Percentiles rank a stretch among this genome's conserved stretches.
Conservation (phyloP, 2,113 vertebrate species). For the Crotalus viridis region DNA sequence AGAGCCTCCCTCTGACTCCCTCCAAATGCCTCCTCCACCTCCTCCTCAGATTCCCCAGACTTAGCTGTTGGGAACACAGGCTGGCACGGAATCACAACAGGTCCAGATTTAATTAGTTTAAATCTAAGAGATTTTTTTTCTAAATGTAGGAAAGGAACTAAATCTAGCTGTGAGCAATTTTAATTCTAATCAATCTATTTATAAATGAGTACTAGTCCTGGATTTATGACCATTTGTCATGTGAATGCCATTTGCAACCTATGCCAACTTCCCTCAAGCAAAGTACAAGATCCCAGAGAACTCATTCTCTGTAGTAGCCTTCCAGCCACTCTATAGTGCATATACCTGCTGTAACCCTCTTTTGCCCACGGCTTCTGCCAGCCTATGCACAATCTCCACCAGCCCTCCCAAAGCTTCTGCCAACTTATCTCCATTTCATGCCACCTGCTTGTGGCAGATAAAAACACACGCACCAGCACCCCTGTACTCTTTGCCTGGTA, state of each 20-base stretch:
- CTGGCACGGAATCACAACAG: too few species aligned
- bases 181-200: not conserved
- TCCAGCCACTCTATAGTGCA: not conserved
- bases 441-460: too few species aligned
- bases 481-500: not conserved
- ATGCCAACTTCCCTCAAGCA: not conserved
- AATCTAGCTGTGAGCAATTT: not conserved
- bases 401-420: too few species aligned
- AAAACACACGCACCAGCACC: too few species aligned
- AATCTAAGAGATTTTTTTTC: not conserved
- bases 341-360: too few species aligned
- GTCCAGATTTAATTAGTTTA: not conserved
- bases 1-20: too few species aligned
- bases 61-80: too few species aligned
- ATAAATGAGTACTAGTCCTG: not conserved
- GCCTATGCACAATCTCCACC: too few species aligned
- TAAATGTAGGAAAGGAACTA: not conserved
- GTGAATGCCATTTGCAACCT: not conserved
- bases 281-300: not conserved
- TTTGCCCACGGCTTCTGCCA: too few species aligned
- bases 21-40: too few species aligned
- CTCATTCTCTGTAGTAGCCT: not conserved
- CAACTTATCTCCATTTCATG: not conserved
- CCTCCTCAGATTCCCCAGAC: too few species aligned
- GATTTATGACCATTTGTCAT: not conserved